Conservation (phyloP, 2,888 invertebrate genomes). For the Eueremaeus valkanovi region DNA sequence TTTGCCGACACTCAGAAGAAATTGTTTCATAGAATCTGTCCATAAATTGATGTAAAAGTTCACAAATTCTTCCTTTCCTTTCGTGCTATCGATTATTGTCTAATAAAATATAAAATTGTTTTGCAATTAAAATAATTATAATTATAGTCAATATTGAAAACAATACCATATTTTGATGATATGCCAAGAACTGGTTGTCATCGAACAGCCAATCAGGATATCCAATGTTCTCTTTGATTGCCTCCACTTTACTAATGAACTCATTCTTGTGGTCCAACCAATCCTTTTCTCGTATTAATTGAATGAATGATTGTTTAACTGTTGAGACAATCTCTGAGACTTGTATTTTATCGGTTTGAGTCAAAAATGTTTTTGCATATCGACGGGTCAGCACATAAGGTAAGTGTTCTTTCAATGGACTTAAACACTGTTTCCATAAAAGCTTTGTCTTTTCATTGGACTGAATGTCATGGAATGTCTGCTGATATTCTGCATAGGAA, state of each 20-base stretch:
- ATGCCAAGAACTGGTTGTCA: slow-evolving; percentile 18
- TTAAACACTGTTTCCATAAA: slow-evolving; percentile 35
- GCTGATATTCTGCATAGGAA: slow-evolving; percentile 20
- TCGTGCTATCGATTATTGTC: not conserved
- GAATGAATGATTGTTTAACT: slow-evolving; percentile 30
- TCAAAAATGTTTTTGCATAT: slow-evolving; percentile 11
- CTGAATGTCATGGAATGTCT: slow-evolving; percentile 37
- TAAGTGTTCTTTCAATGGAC: slow-evolving; percentile 21
- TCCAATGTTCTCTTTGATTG: slow-evolving; percentile 33
- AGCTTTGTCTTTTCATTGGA: slow-evolving; percentile 31
- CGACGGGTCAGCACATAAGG: slow-evolving; percentile 29
- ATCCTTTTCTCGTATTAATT: slow-evolving; percentile 27
- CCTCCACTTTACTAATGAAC: slow-evolving; percentile 25
- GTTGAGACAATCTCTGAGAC: slow-evolving; percentile 9
- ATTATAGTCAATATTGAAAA: not conserved
- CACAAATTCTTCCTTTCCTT: not conserved
- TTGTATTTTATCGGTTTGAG: not conserved
- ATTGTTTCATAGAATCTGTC: not conserved
- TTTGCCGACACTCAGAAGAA: slow-evolving; percentile 18
- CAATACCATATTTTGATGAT: slow-evolving; percentile 33
- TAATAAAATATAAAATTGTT: not conserved
- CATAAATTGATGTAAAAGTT: slow-evolving; percentile 13
- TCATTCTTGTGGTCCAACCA: slow-evolving; percentile 31
- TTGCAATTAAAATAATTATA: not conserved
- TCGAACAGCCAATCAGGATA: slow-evolving; percentile 41